Percentiles rank a stretch among this genome's conserved stretches.
Evolutionary conservation across 2,888 invertebrate species (phyloP).

Genomic region (Prenolepis imparis): DNA sequence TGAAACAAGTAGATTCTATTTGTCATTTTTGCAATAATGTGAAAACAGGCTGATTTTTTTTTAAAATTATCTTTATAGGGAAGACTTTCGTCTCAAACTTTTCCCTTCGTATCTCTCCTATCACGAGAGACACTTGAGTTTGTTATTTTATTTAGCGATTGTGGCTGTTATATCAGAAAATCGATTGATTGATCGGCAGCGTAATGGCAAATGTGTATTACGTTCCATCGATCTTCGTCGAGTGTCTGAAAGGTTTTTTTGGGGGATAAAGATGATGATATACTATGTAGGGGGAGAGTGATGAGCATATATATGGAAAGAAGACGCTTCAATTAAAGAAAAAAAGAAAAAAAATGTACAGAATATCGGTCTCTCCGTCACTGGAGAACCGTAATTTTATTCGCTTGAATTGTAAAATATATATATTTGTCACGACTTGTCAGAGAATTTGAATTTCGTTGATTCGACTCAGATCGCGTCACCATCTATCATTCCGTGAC

Average conservation of each 20-base stretch:
- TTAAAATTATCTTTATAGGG: neutral
- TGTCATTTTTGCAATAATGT: neutral
- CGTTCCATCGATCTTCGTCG: conserved; percentile 48
- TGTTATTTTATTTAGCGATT: neutral
- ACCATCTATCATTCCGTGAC: neutral
- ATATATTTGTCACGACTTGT: neutral
- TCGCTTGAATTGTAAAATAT: conserved; percentile 22
- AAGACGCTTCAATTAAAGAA: neutral
- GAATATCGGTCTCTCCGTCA: conserved; percentile 29
- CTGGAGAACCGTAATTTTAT: conserved; percentile 23
- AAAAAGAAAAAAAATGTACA: neutral
- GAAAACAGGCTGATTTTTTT: neutral
- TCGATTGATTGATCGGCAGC: conserved; percentile 42
- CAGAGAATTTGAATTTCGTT: neutral
- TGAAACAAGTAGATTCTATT: neutral
- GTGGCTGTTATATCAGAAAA: conserved; percentile 13
- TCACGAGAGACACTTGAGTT: conserved; percentile 18
- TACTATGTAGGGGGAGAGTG: neutral
- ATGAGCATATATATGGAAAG: neutral
- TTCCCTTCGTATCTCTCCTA: neutral
- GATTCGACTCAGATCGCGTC: neutral
- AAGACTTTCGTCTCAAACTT: conserved; percentile 7
- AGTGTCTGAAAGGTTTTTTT: conserved; percentile 33
- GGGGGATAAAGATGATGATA: neutral
- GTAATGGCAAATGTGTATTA: conserved; percentile 27